Evolutionary conservation across 2,113 vertebrate species (phyloP), one percentile per base, ranked within the genome.

Genomic region (Podilymbus podiceps): DNA sequence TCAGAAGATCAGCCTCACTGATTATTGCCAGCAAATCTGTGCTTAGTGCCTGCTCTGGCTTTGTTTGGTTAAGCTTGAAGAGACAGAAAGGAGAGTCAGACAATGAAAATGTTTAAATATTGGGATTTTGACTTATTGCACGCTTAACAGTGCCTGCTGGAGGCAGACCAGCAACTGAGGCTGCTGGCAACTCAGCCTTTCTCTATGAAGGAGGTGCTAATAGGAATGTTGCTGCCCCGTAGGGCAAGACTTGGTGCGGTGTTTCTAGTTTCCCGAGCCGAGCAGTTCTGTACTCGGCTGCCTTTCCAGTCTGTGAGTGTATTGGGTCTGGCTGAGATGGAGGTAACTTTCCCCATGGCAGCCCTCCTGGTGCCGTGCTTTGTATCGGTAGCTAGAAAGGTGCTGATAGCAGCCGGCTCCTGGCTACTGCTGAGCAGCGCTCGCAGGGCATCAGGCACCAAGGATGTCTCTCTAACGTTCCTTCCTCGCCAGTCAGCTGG

Each of bases 1-100:
- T 81, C 62, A 94, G 59, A 83, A 73, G 72, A 88, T 91, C 67
- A 71, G 20, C 67, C 75, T 93, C 40, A 7, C 60, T 93, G 84
- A 76, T 82, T 81, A 63, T 58, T 94, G 64, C 53, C 73, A 76
- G 76, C 21, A 69, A 66, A 88, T 81, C 58, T 79, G 31, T 93
- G 62, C 40, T 95, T 63, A 68, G 21, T 64, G 53, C 46, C 60
- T 87, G 35, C 30, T 81, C 88, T 77, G 71, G 62, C 85, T 81
- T 69, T 94, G 67, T 80, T 92, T 79, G 31, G 33, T 79, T 88
- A 91, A 64, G 46, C 25, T 68, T 73, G 62, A 74, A 71, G 69
- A 83, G 46, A 69, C n/a, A 77, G 71, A 86, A 88, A 7, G 22
- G 73, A 67, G 49, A 85, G 63, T 89, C n/a, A 87, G 60, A 85